Evolutionary conservation across 2,888 invertebrate species (phyloP), one percentile per base, ranked within the genome.

Genomic region (Conchocele bisecta): DNA sequence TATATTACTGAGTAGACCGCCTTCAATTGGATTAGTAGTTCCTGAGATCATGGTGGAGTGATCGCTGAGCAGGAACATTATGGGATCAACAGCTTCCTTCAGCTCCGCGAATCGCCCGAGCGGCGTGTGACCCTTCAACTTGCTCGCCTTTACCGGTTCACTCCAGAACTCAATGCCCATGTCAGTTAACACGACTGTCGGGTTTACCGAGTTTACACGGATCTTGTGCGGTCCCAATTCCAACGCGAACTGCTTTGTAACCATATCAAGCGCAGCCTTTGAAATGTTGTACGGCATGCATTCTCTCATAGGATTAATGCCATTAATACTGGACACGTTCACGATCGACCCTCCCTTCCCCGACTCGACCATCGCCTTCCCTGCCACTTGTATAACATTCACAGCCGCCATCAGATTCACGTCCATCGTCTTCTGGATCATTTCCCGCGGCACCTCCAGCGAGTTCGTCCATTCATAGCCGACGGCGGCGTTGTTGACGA

Each of bases 401-500:
- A 98, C 93, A 0, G 95, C 93, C 2, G 96, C 94, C 91, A 97
- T 97, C 0, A 97, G 94, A 91, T 98, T 98, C 0, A 96, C 92
- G 88, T 94, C 93, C 60, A 92, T 89, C 2, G 93, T 94, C 94
- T 92, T 93, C 89, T 97, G 96, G 86, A 95, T 93, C 72, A 94
- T 93, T 54, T 94, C 93, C 63, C 94, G 93, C 1, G 93, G 93
- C 31, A 94, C 92, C 42, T 95, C 93, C 0, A 94, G 91, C 83
- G 97, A 95, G 0, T 95, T 93, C 77, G 94, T 94, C 42, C 95
- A 94, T 33, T 95, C 93, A 35, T 93, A 89, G 1, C 95, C 95
- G 24, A 95, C 90, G 0, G 94, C 98, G 2, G 98, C 98, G 93
- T 97, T 98, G 87, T 98, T 98, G 0, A 98, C 97, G 24, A 98